A percentile compares a stretch with the other conserved stretches of the same genome.
These are phyloP conservation scores for Myrmophylax atrothorax DNA, from an alignment of 2,113 vertebrate species.

Conservation along the genomic window DNA sequence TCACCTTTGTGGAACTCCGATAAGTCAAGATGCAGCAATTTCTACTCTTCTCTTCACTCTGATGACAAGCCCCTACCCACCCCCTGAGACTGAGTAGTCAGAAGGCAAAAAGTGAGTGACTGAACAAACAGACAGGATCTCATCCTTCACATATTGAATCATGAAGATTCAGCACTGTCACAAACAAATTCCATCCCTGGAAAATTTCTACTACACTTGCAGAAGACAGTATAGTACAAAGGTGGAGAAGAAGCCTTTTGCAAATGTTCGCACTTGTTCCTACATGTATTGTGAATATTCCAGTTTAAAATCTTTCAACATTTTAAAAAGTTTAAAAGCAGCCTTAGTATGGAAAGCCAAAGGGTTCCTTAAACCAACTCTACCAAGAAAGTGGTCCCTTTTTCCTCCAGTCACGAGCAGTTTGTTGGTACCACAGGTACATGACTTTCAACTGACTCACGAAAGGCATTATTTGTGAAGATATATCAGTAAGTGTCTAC, in stretches of 20 bases:
- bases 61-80: neutral
- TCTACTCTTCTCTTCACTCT: neutral
- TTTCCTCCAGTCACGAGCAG: neutral
- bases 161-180: neutral
- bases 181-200: neutral
- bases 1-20: neutral
- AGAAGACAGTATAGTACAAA: neutral
- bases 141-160: neutral
- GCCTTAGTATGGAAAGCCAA: neutral
- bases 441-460: neutral
- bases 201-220: neutral
- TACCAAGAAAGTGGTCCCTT: neutral
- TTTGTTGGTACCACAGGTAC: neutral
- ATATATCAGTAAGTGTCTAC: neutral
- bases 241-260: neutral
- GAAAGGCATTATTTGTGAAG: neutral
- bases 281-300: neutral
- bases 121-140: neutral
- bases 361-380: neutral
- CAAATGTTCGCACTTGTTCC: neutral
- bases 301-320: neutral
- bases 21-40: neutral
- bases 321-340: neutral
- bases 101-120: neutral
- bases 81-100: neutral